A percentile compares a stretch with the other conserved stretches of the same genome.
Conservation (phyloP, 2,113 vertebrate species). For the Clarias batrachus region DNA sequence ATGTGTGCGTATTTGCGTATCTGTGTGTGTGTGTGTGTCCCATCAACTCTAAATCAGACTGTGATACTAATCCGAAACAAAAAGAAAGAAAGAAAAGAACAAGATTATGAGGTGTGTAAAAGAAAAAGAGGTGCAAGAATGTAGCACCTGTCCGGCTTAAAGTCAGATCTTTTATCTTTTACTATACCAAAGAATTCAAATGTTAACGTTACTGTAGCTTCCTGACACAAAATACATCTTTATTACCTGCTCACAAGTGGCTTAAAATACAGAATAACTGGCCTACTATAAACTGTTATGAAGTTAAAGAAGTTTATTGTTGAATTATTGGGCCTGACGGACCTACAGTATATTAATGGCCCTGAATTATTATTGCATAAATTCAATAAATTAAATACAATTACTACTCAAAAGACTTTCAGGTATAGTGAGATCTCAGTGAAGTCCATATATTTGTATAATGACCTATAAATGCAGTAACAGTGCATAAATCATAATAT, state of each 20-base stretch:
- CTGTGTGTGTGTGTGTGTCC: slow-evolving; percentile 33
- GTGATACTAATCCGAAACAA: slow-evolving; percentile 61
- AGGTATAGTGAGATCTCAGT: not conserved
- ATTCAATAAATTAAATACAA: no score
- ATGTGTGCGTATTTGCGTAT: slow-evolving; percentile 38
- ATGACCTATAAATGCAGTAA: not conserved
- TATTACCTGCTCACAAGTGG: not conserved
- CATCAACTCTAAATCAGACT: slow-evolving; percentile 24
- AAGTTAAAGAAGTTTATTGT: not conserved
- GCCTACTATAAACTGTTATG: not conserved
- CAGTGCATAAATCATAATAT: not conserved
- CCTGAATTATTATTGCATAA: no score
- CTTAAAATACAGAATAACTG: not conserved
- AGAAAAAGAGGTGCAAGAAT: slow-evolving; percentile 15
- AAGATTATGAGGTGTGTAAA: not conserved
- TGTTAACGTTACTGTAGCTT: slow-evolving; percentile 6
- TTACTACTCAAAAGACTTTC: not conserved
- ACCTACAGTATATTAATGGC: no score
- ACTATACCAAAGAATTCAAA: slow-evolving; percentile 64
- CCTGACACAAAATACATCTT: slow-evolving; percentile 49
- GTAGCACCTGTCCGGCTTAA: slow-evolving; percentile 31
- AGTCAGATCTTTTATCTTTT: slow-evolving; percentile 60
- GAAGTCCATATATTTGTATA: no score
- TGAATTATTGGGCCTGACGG: no score
- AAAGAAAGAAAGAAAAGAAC: slow-evolving; percentile 56